Base-by-base conservation (phyloP, 2,888 invertebrate species). In the Congeria kusceri region DNA sequence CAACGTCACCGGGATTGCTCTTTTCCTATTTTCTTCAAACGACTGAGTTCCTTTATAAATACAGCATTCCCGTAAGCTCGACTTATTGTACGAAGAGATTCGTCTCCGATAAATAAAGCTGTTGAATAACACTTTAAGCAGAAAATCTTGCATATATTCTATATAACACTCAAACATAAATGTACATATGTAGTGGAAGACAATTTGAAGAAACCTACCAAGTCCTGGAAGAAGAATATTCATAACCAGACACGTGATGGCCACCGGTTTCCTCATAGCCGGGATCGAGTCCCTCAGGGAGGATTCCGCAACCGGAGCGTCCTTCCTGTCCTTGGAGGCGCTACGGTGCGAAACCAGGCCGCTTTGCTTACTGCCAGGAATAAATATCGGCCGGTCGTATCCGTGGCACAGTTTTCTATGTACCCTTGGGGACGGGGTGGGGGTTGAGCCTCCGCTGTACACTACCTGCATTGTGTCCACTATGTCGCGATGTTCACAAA, bases 251-350 rank as follows among this genome's bases (percentile, higher is more conserved):
- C 91, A 92, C 20, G 86, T 79, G 27, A 90, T 70, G 11, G 91
- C 92, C 61, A 91, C 77, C 7, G 90, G 85, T 61, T 84, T 88
- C 25, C 83, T 86, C 92, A 92, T 91, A 63, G 89, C 91, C 0
- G 92, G 92, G 25, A 92, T 92, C 29, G 89, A 89, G 61, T 91
- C 89, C 61, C 89, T 73, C 32, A 91, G 69, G 28, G 85, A 87
- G 3, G 86, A 83, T 62, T 90, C 91, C 25, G 80, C 81, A 0
- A 63, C 73, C 23, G 76, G 65, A 53, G 78, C 75, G 29, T 84
- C 80, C 56, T 81, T 81, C 4, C 83, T 82, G 13, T 86, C 84
- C 44, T 72, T 75, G 1, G 80, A 70, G 11, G 66, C 67, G 39
- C 72, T 56, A 25, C 80, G 62, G 25, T 77, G 77, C 23, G 77